Evolutionary conservation across 2,113 vertebrate species (phyloP).

Genomic region (Phrynosoma platyrhinos): DNA sequence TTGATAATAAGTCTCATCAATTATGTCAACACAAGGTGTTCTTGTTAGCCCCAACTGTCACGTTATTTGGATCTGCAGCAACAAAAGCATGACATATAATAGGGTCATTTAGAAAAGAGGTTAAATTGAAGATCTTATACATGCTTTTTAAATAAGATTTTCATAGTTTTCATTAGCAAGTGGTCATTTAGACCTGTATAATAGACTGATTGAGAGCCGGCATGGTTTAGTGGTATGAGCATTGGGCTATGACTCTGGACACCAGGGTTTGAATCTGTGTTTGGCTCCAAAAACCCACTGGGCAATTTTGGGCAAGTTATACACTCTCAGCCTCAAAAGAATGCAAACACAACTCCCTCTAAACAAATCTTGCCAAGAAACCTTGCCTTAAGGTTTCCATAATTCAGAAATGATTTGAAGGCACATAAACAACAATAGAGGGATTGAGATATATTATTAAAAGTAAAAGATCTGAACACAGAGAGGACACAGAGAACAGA

Average conservation of each 20-base stretch:
- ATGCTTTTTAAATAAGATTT: background rate
- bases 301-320: too few species aligned
- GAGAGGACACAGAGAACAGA: background rate
- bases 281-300: too few species aligned
- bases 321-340: too few species aligned
- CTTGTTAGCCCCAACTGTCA: conserved; percentile 14
- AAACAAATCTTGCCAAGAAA: too few species aligned
- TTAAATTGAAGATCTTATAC: background rate
- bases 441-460: background rate
- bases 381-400: too few species aligned
- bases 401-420: too few species aligned
- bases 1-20: conserved; percentile 16
- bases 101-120: background rate
- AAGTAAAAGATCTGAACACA: background rate
- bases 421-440: too few species aligned
- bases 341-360: too few species aligned
- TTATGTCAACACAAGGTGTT: conserved; percentile 12
- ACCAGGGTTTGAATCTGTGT: too few species aligned
- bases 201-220: background rate
- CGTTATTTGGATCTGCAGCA: background rate
- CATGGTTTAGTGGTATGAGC: too few species aligned
- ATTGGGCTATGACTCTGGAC: too few species aligned
- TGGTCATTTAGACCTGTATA: background rate
- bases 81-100: background rate
- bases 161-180: background rate